These are phyloP conservation scores for Acanthosepion pharaonis DNA, from an alignment of 2,888 invertebrate species.

Conservation along the genomic window DNA sequence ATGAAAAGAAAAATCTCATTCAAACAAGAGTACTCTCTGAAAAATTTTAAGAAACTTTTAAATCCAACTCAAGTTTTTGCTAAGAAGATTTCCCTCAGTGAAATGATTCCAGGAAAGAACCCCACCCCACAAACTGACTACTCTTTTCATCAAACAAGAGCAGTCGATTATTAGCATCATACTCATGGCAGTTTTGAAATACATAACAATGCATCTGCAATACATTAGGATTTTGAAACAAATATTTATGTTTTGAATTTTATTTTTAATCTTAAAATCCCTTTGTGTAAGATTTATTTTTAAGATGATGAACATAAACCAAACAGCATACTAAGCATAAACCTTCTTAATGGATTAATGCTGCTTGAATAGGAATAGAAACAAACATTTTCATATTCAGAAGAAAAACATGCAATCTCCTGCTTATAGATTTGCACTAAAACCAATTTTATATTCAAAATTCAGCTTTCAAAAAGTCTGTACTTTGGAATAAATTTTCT, in stretches of 20 bases:
- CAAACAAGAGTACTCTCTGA: neutral
- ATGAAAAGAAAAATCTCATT: neutral
- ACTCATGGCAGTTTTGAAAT: neutral
- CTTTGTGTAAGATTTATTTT: conserved; percentile 22
- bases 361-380: neutral
- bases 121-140: neutral
- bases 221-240: neutral
- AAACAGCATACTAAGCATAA: neutral
- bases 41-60: neutral
- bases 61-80: neutral
- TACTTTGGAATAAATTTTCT: neutral
- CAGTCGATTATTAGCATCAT: conserved; percentile 9
- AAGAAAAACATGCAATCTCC: neutral
- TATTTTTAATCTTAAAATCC: conserved; percentile 8
- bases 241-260: conserved; percentile 8
- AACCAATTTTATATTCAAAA: neutral
- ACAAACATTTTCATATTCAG: neutral
- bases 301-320: conserved; percentile 2
- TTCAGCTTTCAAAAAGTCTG: neutral
- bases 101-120: neutral
- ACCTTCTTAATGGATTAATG: conserved; percentile 21
- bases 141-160: neutral
- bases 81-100: neutral
- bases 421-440: neutral
- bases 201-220: neutral